Conservation (phyloP, 2,888 invertebrate genomes). For the Seira sanloemensis region DNA sequence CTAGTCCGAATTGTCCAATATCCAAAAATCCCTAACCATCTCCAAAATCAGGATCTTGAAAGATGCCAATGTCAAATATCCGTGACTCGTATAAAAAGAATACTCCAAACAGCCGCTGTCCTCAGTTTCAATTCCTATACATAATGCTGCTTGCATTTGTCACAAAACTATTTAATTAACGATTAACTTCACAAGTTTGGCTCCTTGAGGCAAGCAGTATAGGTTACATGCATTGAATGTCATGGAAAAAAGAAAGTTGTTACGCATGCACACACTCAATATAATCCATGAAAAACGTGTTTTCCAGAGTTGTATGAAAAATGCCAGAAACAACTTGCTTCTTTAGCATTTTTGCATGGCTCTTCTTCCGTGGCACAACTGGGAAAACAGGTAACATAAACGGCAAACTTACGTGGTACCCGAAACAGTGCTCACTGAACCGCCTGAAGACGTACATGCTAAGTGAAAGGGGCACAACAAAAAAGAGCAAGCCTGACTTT, state of each 20-base stretch:
- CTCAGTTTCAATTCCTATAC: no score
- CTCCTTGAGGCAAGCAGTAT: no score
- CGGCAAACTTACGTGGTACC: not conserved
- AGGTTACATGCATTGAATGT: conserved; percentile 76
- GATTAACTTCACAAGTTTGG: no score
- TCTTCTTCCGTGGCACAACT: not conserved
- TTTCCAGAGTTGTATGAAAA: not conserved
- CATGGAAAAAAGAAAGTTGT: not conserved
- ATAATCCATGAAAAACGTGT: not conserved
- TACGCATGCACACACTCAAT: not conserved
- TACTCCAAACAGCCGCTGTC: no score
- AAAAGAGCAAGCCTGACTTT: not conserved
- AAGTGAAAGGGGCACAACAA: not conserved
- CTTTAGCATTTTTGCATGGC: not conserved
- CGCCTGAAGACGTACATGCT: not conserved
- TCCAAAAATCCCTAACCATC: no score
- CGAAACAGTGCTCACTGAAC: not conserved
- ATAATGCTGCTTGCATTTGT: no score
- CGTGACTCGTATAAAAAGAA: no score
- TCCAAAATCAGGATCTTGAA: no score
- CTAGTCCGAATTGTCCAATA: no score
- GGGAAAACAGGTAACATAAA: not conserved
- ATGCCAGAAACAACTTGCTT: not conserved
- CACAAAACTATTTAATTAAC: no score
- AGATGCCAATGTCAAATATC: no score